phyloP scores from a whole-genome alignment of 2,113 vertebrate genomes.

The Pseudorhombus dupliciocellatus region DNA sequence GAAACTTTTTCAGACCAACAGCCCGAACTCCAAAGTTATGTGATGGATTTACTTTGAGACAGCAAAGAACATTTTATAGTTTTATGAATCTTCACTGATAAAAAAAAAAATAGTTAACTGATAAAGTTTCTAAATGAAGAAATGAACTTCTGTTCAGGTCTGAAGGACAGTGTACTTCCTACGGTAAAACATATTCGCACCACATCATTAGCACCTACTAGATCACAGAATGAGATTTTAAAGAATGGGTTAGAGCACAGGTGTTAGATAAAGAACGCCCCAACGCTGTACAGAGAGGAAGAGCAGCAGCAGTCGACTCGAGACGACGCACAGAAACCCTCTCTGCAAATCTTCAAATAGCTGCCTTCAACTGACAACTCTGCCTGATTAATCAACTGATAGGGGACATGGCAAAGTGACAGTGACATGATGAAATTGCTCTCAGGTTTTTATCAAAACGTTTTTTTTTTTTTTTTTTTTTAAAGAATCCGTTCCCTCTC shows the following conservation, averaged over 20 bases:
- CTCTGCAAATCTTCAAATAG: constrained; percentile 26
- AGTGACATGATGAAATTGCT: constrained; percentile 49
- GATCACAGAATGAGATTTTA: background rate
- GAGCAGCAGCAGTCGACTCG: background rate
- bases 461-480: constrained; percentile 79
- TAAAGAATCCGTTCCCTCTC: constrained; percentile 63
- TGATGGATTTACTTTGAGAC: background rate
- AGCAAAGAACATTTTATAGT: background rate
- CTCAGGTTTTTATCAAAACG: constrained; percentile 74
- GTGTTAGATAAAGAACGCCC: constrained; percentile 4
- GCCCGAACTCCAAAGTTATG: background rate
- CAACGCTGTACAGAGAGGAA: constrained; percentile 11
- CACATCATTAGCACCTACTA: background rate
- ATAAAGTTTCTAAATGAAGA: background rate
- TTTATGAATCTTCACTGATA: too few species aligned
- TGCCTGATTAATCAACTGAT: constrained; percentile 67
- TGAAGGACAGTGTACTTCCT: constrained; percentile 10
- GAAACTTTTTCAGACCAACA: background rate
- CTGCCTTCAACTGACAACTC: constrained; percentile 45
- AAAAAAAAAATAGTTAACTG: background rate
- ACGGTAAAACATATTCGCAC: background rate
- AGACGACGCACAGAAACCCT: constrained; percentile 30
- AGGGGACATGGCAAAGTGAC: constrained; percentile 50
- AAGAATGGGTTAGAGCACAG: background rate
- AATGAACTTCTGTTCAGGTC: background rate